A percentile compares a stretch with the other conserved stretches of the same genome.
Evolutionary conservation across 2,113 vertebrate genomes (phyloP).

Genomic region (Chaenogobius annularis): DNA sequence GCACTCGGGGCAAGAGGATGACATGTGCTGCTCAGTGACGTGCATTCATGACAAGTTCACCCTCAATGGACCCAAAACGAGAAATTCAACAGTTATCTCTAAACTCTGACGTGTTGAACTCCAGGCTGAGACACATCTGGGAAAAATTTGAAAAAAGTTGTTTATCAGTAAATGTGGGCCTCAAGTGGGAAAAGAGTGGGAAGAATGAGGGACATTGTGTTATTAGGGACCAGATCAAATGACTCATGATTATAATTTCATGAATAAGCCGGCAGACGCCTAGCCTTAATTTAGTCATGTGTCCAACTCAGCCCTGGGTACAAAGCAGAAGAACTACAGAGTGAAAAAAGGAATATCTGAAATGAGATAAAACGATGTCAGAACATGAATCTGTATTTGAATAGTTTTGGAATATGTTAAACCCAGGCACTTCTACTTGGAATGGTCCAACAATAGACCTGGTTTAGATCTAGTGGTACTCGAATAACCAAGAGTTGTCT

Average conservation of each 20-base stretch:
- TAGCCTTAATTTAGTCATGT: slow-evolving; percentile 52
- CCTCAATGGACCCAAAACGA: slow-evolving; percentile 23
- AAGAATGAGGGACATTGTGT: slow-evolving; percentile 21
- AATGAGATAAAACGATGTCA: too few species aligned
- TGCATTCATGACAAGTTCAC: neutral
- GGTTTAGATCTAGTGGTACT: too few species aligned
- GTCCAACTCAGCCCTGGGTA: slow-evolving; percentile 24
- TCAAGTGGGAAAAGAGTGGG: slow-evolving; percentile 27
- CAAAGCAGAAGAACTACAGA: neutral
- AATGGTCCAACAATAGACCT: too few species aligned
- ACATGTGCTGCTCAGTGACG: too few species aligned
- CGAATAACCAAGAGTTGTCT: too few species aligned
- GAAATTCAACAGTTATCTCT: slow-evolving; percentile 3
- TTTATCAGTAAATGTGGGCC: neutral
- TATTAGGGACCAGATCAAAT: slow-evolving; percentile 48
- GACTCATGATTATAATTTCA: slow-evolving; percentile 56
- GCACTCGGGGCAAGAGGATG: too few species aligned
- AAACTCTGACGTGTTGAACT: slow-evolving; percentile 17
- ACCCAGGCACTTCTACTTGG: too few species aligned
- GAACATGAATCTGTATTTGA: too few species aligned
- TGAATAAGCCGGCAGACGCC: slow-evolving; percentile 45
- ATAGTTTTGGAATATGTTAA: too few species aligned
- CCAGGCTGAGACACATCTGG: slow-evolving; percentile 9
- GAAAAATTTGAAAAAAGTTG: slow-evolving; percentile 25
- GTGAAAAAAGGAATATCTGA: neutral